Percentiles rank a stretch among this genome's conserved stretches.
phyloP scores from a whole-genome alignment of 2,113 vertebrate genomes.

The Neogobius melanostomus region DNA sequence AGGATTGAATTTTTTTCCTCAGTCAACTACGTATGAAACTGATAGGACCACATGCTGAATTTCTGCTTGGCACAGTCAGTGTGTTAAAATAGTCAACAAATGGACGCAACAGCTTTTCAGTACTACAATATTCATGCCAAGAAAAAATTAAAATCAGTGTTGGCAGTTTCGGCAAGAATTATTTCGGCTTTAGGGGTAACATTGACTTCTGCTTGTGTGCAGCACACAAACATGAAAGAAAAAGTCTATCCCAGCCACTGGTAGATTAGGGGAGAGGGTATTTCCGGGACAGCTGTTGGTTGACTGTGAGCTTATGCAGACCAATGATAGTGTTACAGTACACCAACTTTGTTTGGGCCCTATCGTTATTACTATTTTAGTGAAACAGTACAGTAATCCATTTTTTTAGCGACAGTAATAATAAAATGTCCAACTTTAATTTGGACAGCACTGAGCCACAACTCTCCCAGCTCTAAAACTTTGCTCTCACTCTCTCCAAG shows the following conservation, averaged over 20 bases:
- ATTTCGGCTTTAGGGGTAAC: neutral
- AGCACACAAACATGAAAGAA: neutral
- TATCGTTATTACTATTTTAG: neutral
- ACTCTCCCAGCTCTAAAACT: slow-evolving; percentile 1
- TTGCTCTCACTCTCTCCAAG: slow-evolving; percentile 16
- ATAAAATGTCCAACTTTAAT: neutral
- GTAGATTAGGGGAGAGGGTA: too few relatives aligned
- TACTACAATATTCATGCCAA: neutral
- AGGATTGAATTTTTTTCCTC: neutral
- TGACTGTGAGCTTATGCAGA: too few relatives aligned
- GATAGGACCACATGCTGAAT: slow-evolving; percentile 1
- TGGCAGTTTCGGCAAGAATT: neutral
- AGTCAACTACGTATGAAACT: neutral
- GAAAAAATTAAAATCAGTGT: neutral
- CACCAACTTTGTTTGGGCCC: too few relatives aligned
- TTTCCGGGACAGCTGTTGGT: too few relatives aligned
- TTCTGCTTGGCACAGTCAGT: neutral
- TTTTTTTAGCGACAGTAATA: neutral
- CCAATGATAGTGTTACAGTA: too few relatives aligned
- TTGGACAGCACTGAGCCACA: too few relatives aligned
- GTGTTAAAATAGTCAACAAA: neutral
- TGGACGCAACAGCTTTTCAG: slow-evolving; percentile 4
- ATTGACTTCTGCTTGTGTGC: neutral
- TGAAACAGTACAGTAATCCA: neutral
- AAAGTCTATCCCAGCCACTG: too few relatives aligned